A percentile compares a stretch with the other conserved stretches of the same genome.
Conservation (phyloP, 2,888 invertebrate genomes). For the Marasmarcha lunaedactyla region DNA sequence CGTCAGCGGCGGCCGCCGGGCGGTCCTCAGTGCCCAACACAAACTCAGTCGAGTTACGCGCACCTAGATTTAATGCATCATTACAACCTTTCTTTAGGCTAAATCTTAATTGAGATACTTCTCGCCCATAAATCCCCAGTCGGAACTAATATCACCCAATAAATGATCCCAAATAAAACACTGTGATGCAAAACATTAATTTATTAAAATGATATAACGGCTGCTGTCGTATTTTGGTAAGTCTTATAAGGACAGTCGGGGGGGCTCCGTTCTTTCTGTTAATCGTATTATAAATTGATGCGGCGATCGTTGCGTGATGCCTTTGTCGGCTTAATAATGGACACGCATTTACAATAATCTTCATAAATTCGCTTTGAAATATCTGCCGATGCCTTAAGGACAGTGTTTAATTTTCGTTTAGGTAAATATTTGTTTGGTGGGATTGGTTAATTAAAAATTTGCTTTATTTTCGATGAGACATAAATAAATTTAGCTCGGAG, state of each 20-base stretch:
- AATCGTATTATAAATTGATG: conserved; percentile 66
- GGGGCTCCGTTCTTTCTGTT: conserved; percentile 55
- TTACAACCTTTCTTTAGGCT: conserved; percentile 62
- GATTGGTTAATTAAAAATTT: not conserved
- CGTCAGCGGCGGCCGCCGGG: conserved; percentile 38
- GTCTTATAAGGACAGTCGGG: conserved; percentile 28
- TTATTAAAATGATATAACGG: not conserved
- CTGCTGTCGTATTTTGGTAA: not conserved
- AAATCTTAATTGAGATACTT: conserved; percentile 66
- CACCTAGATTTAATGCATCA: conserved; percentile 52
- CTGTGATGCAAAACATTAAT: conserved; percentile 3
- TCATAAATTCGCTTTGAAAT: conserved; percentile 41
- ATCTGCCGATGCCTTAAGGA: not conserved
- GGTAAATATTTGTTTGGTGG: not conserved
- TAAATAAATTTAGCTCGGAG: not conserved
- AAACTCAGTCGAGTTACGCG: conserved; percentile 64
- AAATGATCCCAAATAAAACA: conserved; percentile 46
- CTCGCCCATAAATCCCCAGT: conserved; percentile 26
- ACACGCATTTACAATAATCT: conserved; percentile 44
- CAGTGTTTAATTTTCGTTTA: not conserved
- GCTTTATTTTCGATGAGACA: no score
- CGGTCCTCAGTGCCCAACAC: conserved; percentile 11
- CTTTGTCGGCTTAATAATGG: conserved; percentile 57
- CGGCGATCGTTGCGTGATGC: conserved; percentile 36
- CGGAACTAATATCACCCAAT: conserved; percentile 33